Evolutionary conservation across 2,797 vertebrate species (phyloP).

Genomic region (Sebastiscus albofasciatus): DNA sequence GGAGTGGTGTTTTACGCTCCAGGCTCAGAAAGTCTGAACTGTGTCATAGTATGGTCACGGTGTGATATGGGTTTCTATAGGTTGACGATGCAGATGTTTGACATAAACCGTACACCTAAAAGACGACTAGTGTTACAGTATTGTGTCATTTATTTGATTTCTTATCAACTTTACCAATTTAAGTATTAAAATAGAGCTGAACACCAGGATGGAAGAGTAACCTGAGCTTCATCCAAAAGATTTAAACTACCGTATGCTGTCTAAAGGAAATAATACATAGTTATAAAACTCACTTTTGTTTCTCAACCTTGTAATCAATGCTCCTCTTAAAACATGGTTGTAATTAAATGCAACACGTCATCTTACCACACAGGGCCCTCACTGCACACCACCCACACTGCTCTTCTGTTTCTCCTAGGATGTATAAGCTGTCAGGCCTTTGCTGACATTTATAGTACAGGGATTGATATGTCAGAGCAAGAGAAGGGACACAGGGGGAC

Average conservation of each 20-base stretch:
- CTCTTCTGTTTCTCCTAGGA: slow-evolving; percentile 10
- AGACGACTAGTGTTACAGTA: background rate
- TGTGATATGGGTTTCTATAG: background rate
- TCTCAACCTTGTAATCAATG: slow-evolving; percentile 30
- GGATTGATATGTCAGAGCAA: slow-evolving; percentile 27
- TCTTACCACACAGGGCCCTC: slow-evolving; percentile 25
- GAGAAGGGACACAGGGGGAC: background rate
- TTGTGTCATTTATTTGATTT: background rate
- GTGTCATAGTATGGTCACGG: background rate
- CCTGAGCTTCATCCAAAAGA: background rate
- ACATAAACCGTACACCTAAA: background rate
- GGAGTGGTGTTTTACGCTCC: slow-evolving; percentile 20
- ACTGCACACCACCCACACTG: slow-evolving; percentile 39
- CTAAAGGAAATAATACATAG: background rate
- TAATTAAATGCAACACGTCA: slow-evolving; percentile 41
- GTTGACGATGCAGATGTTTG: background rate
- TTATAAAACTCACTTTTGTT: slow-evolving; percentile 1
- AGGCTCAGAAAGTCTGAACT: slow-evolving; percentile 13
- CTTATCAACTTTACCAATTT: background rate
- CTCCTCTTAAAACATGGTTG: slow-evolving; percentile 17
- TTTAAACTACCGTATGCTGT: background rate
- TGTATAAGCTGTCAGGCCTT: background rate
- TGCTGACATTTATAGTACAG: slow-evolving; percentile 33
- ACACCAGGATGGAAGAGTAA: background rate
- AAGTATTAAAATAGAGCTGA: background rate